phyloP scores from a whole-genome alignment of 2,888 invertebrate species.

The Nephrotoma flavescens region DNA sequence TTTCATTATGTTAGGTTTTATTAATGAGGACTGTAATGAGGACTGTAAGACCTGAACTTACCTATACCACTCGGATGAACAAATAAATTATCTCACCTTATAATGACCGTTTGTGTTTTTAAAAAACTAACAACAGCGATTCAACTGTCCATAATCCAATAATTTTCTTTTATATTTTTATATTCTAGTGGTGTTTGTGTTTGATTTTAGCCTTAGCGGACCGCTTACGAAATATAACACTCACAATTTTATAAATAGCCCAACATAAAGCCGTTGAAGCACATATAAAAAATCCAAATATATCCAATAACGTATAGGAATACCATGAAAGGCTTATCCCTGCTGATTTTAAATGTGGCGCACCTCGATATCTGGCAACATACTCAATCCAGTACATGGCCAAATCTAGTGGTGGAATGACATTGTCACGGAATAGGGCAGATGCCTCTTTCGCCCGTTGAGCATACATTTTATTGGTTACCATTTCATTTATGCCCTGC shows the following conservation, averaged over 20 bases:
- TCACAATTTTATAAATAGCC: neutral
- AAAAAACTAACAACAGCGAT: too few relatives aligned
- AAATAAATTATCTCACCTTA: too few relatives aligned
- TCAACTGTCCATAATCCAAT: too few relatives aligned
- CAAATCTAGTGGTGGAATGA: slow-evolving; percentile 22
- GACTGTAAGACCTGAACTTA: too few relatives aligned
- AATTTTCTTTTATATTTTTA: too few relatives aligned
- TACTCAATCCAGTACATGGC: slow-evolving; percentile 34
- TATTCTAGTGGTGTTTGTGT: neutral
- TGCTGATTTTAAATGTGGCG: slow-evolving; percentile 26
- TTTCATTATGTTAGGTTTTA: too few relatives aligned
- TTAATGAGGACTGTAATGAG: too few relatives aligned
- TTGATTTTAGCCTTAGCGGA: neutral
- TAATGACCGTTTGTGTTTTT: too few relatives aligned
- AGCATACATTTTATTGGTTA: slow-evolving; percentile 26
- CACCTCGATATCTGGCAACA: slow-evolving; percentile 30
- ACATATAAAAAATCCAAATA: neutral
- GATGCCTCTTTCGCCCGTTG: slow-evolving; percentile 24
- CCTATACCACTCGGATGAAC: too few relatives aligned
- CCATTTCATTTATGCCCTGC: slow-evolving; percentile 24
- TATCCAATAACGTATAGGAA: slow-evolving; percentile 22
- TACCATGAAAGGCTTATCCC: slow-evolving; percentile 28
- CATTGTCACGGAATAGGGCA: slow-evolving; percentile 28
- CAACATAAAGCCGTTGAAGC: too few relatives aligned
- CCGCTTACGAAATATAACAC: neutral